phyloP scores from a whole-genome alignment of 2,888 invertebrate species.

The Idaea straminata region DNA sequence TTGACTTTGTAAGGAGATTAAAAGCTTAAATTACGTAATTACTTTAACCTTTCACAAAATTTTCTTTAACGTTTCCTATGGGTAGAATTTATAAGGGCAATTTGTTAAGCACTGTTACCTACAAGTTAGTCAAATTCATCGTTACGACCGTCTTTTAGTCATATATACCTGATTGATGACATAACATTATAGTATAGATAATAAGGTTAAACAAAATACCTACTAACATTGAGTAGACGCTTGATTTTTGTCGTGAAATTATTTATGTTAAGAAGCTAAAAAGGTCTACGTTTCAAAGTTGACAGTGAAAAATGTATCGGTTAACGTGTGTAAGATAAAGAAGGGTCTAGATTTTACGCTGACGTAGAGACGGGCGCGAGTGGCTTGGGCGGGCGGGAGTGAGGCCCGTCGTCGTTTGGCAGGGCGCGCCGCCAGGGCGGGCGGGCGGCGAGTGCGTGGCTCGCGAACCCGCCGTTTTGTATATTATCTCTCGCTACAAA shows the following conservation, averaged over 20 bases:
- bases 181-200: too few relatives aligned
- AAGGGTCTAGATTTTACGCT: constrained; percentile 64
- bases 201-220: too few relatives aligned
- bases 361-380: constrained; percentile 49
- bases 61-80: constrained; percentile 34
- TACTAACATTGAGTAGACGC: too few relatives aligned
- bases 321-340: constrained; percentile 59
- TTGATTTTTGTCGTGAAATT: too few relatives aligned
- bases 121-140: constrained; percentile 24
- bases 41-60: constrained; percentile 41
- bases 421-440: background rate
- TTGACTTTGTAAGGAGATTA: constrained; percentile 43
- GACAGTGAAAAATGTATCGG: constrained; percentile 55
- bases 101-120: constrained; percentile 33
- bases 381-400: background rate
- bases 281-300: constrained; percentile 44
- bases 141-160: constrained; percentile 21
- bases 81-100: constrained; percentile 32
- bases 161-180: background rate
- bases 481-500: constrained; percentile 77
- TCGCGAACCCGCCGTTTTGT: constrained; percentile 74
- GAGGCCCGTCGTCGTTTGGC: background rate
- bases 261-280: constrained; percentile 28
- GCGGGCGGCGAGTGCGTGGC: constrained; percentile 34
- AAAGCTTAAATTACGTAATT: constrained; percentile 46